Conservation (phyloP, 2,113 vertebrate species). For the Brienomyrus brachyistius region DNA sequence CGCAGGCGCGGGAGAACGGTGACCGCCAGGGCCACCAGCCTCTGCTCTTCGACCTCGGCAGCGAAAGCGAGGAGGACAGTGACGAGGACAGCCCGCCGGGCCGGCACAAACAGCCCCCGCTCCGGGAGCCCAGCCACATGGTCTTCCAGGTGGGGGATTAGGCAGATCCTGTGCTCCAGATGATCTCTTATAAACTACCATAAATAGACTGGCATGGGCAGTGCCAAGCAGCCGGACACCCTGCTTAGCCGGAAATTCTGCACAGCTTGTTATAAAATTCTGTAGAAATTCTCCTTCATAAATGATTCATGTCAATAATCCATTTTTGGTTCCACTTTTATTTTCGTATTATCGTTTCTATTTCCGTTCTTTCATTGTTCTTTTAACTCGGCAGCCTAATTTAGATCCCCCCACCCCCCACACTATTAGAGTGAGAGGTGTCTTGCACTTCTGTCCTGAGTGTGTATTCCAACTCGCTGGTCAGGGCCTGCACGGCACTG, state of each 20-base stretch:
- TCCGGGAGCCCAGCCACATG: slow-evolving; percentile 27
- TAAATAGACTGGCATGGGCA: neutral
- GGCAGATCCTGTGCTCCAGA: neutral
- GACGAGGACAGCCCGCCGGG: slow-evolving; percentile 35
- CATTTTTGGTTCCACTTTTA: neutral
- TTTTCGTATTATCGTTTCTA: neutral
- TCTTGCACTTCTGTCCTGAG: neutral
- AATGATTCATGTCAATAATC: neutral
- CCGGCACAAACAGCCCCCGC: slow-evolving; percentile 31
- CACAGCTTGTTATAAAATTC: neutral
- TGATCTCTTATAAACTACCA: neutral
- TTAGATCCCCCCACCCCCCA: neutral
- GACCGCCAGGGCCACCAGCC: slow-evolving; percentile 40
- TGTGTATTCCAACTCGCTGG: neutral
- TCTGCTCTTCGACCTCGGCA: slow-evolving; percentile 66
- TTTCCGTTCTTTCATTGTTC: neutral
- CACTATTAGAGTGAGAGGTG: neutral
- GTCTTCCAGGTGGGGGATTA: slow-evolving; percentile 49
- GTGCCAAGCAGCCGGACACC: neutral
- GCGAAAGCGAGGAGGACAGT: slow-evolving; percentile 52
- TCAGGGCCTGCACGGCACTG: slow-evolving; percentile 38
- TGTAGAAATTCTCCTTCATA: neutral
- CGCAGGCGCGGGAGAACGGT: slow-evolving; percentile 43
- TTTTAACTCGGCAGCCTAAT: neutral
- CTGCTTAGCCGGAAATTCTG: neutral